Conservation (phyloP, 2,113 vertebrate species). For the Ellobius talpinus region DNA sequence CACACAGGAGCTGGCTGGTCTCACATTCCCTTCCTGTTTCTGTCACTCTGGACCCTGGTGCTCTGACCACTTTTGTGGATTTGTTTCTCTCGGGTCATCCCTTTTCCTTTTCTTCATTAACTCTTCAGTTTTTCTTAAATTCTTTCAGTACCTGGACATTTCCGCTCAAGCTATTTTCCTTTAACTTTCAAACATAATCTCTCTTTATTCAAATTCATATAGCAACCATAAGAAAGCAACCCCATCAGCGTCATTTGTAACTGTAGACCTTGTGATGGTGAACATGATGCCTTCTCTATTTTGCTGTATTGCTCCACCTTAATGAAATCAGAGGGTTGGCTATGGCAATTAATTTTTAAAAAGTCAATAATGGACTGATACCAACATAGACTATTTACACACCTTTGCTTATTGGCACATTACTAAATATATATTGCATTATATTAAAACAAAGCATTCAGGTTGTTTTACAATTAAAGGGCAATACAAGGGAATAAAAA, state of each 20-base stretch:
- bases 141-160: background rate
- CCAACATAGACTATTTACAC: background rate
- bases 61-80: background rate
- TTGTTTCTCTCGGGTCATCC: background rate
- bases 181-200: background rate
- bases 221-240: background rate
- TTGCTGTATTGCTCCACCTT: background rate
- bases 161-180: background rate
- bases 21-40: background rate
- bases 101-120: slow-evolving; percentile 17
- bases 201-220: background rate
- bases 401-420: slow-evolving; percentile 33
- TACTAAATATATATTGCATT: background rate
- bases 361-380: background rate
- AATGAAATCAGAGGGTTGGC: background rate
- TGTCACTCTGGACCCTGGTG: background rate
- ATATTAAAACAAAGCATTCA: slow-evolving; percentile 3
- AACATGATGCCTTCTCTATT: background rate
- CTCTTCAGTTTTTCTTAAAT: background rate
- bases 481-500: slow-evolving; percentile 16
- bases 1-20: background rate
- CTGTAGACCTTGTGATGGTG: background rate
- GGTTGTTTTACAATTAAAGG: background rate
- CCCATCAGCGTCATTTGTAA: background rate
- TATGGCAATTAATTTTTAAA: background rate